Evolutionary conservation across 2,113 vertebrate genomes (phyloP).

Genomic region (Myotis brandtii): DNA sequence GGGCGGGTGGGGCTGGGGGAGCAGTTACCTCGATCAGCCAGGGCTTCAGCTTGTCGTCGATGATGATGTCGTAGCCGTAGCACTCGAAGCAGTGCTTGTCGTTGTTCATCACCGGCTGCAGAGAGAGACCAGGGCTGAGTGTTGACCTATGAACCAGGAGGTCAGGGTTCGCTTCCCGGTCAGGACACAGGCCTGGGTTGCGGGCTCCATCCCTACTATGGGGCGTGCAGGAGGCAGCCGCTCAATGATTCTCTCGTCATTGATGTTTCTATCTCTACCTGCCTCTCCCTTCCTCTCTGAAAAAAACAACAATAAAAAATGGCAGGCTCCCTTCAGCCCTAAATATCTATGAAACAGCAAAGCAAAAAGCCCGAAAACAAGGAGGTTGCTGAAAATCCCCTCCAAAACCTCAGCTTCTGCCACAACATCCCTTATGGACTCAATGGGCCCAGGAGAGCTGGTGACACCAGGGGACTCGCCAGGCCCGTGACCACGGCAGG

Average conservation of each 20-base stretch:
- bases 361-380: not conserved
- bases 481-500: not conserved
- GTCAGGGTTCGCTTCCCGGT: no score
- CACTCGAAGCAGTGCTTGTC: conserved; percentile 99
- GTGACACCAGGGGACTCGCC: fast-evolving
- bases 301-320: not conserved
- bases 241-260: no score
- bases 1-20: fast-evolving
- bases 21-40: conserved; percentile 97
- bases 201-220: no score
- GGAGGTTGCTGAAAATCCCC: fast-evolving
- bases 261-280: no score
- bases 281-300: no score
- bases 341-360: not conserved
- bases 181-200: no score
- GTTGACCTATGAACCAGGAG: no score
- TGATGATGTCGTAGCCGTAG: conserved; percentile 99
- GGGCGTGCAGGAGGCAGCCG: no score
- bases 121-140: not conserved
- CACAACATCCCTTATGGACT: fast-evolving
- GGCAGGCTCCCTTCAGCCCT: not conserved
- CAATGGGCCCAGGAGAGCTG: not conserved
- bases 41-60: conserved; percentile 97
- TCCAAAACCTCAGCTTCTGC: not conserved
- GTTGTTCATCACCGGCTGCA: conserved; percentile 97